Evolutionary conservation across 2,888 invertebrate genomes (phyloP).

Genomic region (Eupeodes latifasciatus): DNA sequence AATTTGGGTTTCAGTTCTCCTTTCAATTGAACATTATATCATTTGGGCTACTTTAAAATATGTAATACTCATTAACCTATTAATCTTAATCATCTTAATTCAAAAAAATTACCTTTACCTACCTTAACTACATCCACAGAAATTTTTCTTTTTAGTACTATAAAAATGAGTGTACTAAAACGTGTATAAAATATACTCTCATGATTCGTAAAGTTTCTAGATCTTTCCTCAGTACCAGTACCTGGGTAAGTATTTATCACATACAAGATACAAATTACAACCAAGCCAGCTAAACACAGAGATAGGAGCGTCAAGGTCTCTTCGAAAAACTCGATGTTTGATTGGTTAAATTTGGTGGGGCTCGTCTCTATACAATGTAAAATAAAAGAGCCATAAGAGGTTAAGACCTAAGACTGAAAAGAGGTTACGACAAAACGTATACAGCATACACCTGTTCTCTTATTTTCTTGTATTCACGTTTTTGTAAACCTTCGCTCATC

Average conservation of each 20-base stretch:
- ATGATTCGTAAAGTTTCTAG: slow-evolving; percentile 27
- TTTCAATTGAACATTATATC: too few relatives aligned
- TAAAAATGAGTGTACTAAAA: too few relatives aligned
- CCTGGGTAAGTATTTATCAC: not conserved
- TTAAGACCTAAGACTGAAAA: not conserved
- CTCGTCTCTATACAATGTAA: slow-evolving; percentile 34
- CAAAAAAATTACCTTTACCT: too few relatives aligned
- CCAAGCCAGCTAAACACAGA: not conserved
- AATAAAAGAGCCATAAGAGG: too few relatives aligned
- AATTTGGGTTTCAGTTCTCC: too few relatives aligned
- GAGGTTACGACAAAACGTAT: not conserved
- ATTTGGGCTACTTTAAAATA: too few relatives aligned
- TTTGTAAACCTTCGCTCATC: too few relatives aligned
- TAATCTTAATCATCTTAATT: too few relatives aligned
- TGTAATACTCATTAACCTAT: too few relatives aligned
- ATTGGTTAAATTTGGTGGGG: slow-evolving; percentile 67
- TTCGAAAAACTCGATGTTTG: slow-evolving; percentile 20
- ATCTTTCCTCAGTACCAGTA: not conserved
- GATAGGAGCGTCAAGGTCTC: slow-evolving; percentile 65
- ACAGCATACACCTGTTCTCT: not conserved
- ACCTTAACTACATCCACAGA: too few relatives aligned
- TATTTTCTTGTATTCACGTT: not conserved
- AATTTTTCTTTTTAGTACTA: too few relatives aligned
- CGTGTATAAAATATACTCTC: not conserved
- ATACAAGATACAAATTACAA: not conserved